Evolutionary conservation across 1,140 invertebrate genomes (phyloP), one percentile per base, ranked within the genome.

Genomic region (Neodiprion lecontei): DNA sequence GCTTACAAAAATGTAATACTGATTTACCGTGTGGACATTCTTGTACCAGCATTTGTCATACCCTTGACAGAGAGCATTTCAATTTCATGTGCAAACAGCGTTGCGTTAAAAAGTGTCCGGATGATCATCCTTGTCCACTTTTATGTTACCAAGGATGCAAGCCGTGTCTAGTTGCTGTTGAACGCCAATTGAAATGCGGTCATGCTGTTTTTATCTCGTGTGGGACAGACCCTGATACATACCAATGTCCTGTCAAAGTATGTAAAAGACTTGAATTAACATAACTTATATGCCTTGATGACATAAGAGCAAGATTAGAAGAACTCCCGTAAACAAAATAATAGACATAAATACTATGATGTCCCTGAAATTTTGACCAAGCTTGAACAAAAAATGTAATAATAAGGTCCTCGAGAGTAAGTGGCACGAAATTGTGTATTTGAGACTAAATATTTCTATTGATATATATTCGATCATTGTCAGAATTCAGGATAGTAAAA

Each of bases 41-140:
- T n/a, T 92, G 92, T 80, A 85, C 87, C 23, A 87, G 85, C 28
- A 72, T 91, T 8, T 92, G 91, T 72, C 91, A 92, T 75, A 82
- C 87, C 4, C 85, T 86, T 53, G 87, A 91, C 74, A 75, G 81
- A 8, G 82, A 88, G 2, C 91, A 93, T 78, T 23, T 61, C 1
- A 40, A 73, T 3, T 83, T 84, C 28, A 84, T 81, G 75, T 92
- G 91, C 76, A 75, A 72, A 69, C 77, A 85, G 78, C 74, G 83
- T 72, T 87, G 90, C 81, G 70, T 47, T 11, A 89, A 78, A 83
- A 53, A 53, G 10, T 53, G 50, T 53, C 50, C 50, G 50, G 14
- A 53, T 11, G 50, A 53, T 53, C 50, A 53, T 53, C 50, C 50
- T 14, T 53, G 50, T 53, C 50, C 50, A 53, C 50, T 53, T 53